Evolutionary conservation across 2,113 vertebrate species (phyloP), one percentile per base, ranked within the genome.

Genomic region (Eurystomus gularis): DNA sequence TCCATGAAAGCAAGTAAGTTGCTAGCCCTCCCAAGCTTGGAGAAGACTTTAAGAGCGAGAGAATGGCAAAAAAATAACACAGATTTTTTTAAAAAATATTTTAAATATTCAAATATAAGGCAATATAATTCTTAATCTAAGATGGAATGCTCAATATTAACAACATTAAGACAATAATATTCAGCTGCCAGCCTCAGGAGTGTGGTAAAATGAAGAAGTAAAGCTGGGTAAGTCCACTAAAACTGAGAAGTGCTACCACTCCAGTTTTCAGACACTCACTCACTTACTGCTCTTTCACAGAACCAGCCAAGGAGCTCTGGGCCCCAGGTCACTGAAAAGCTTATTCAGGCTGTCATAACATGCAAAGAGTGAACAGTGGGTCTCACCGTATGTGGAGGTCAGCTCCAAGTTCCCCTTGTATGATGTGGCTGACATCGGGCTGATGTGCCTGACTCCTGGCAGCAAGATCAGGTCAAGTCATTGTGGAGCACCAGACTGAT

Each of bases 331-430:
- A 57, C 31, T 7, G 21, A 37, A 25, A 49, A 70, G 39, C 17
- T 77, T 33, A 20, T n/a, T n/a, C 7, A 54, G 86, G n/a, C 57
- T 79, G 73, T 35, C 37, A 3, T 15, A 70, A 2, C 3, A 54
- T 16, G 44, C 82, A 64, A 85, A 65, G 84, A 37, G 44, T 31
- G 46, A 81, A 33, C 28, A 84, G n/a, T 48, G 26, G 26, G 14
- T 39, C 17, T 52, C 4, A 1, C 40, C n/a, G 5, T 9, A 39
- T 0, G 0, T 2, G 21, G 39, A 44, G 21, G 26, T 39, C 61
- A 83, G 31, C 51, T 46, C 37, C 48, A 49, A 26, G 25, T 42
- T 79, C 28, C 12, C 40, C 46, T 44, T 0, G 0, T 44, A 11
- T 0, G 5, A 8, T 48, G 44, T 15, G 48, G 10, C 46, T 3